phyloP scores from a whole-genome alignment of 1,140 invertebrate genomes.

The Cherax destructor region DNA sequence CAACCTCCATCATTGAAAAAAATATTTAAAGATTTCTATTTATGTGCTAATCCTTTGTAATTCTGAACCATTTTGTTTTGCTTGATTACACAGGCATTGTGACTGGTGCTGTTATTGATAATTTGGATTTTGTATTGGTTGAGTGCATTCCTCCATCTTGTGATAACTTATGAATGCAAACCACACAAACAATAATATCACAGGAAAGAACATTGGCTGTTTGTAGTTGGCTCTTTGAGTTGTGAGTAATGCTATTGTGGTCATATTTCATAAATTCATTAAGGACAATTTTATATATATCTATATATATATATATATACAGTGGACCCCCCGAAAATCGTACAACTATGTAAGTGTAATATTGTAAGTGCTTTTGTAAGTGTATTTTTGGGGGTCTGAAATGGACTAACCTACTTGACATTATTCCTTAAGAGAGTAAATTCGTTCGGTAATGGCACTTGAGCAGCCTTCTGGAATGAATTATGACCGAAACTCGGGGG shows the following conservation, averaged over 20 bases:
- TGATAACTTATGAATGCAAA: constrained; percentile 25
- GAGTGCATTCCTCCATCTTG: constrained; percentile 9
- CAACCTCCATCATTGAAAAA: not conserved
- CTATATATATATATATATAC: constrained; percentile 9
- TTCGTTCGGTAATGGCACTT: too few relatives aligned
- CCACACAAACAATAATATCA: constrained; percentile 14
- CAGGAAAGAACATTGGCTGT: constrained; percentile 11
- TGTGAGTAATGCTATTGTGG: constrained; percentile 42
- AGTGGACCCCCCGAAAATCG: too few relatives aligned
- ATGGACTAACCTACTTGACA: too few relatives aligned
- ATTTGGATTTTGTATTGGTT: not conserved
- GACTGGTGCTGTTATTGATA: constrained; percentile 51
- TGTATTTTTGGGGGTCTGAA: too few relatives aligned
- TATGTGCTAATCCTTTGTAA: not conserved
- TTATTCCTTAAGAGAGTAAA: too few relatives aligned
- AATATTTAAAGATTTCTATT: not conserved
- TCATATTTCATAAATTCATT: constrained; percentile 28
- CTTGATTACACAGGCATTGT: constrained; percentile 41
- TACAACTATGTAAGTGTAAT: too few relatives aligned
- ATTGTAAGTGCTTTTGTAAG: too few relatives aligned
- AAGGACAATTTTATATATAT: constrained; percentile 32
- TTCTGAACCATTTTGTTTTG: constrained; percentile 9
- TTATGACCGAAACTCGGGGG: too few relatives aligned
- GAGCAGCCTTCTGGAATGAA: too few relatives aligned
- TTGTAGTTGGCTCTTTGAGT: constrained; percentile 6